Base-by-base conservation (phyloP, 2,113 vertebrate species). In the Ascaphus truei region DNA sequence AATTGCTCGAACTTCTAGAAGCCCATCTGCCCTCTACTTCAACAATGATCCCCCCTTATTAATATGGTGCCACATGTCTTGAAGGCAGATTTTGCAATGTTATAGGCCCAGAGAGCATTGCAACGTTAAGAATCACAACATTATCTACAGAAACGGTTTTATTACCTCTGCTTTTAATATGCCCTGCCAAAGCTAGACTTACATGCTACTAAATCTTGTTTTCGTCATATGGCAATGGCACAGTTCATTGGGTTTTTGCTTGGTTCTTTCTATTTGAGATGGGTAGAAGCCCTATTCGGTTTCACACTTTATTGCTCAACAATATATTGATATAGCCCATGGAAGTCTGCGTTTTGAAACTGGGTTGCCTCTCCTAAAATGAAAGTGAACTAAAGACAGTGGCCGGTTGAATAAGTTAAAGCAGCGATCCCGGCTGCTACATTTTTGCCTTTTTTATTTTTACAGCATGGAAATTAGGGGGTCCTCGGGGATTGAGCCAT, bases 151-250 rank as follows among this genome's bases (percentile, higher is more conserved):
- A 26, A 59, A 41, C 7, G 41, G 29, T 59, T 59, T 59, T 57
- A 59, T 59, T 47, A 25, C 31, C 29, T 30, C 29, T 57, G 51
- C 51, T n/a, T 57, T 56, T 67, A 67, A 67, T 43, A 68, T 15
- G 53, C 2, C 36, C 65, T 36, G 55, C 33, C 65, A 58, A n/a
- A 33, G 22, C 20, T 27, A 8, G 30, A 68, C 30, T 12, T 47
- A 20, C 39, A 34, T 30, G 23, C 41, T 10, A 48, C 30, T 68
- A 68, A 68, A 68, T 68, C 65, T 59, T 59, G 18, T 68, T 68
- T 68, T 48, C 37, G 41, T 48, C 31, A 23, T 22, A 68, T 26
- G 55, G 53, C 59, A 58, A 68, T 59, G 53, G 41, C 22, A 41
- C 41, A 23, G 13, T 65, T 65, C 30, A 41, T 31, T 48, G 30